Evolutionary conservation across 2,113 vertebrate species (phyloP), one percentile per base, ranked within the genome.

Genomic region (Cyphomyrus discorhynchus): DNA sequence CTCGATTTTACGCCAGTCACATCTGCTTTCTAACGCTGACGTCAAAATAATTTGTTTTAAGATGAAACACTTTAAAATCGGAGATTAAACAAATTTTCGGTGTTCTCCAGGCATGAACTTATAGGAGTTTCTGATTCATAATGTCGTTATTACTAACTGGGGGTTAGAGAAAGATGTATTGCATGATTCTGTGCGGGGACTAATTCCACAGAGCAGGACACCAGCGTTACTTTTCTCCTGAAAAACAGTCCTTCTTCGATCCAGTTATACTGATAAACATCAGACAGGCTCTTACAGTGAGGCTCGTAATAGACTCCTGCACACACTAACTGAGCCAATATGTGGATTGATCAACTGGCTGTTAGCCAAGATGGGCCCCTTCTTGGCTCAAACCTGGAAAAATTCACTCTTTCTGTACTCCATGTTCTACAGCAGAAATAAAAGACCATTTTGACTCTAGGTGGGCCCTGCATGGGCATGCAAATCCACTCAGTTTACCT

Each of bases 321-420:
- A 45, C 21, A 46, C 39, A 83, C 80, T 42, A 92, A 93, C 89
- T 0, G 85, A 93, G 93, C 94, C 94, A 94, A 91, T 15, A 91
- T 90, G 89, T 91, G 93, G 93, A 94, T 94, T 93, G 93, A 94
- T 91, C 90, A 62, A 83, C 88, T 92, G 89, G 87, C 90, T 46
- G 82, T 52, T 89, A 90, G 91, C 92, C 92, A 92, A 90, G 91
- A 91, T 89, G 88, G 92, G 92, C 91, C 92, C 92, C 88, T 91
- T 90, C 66, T 66, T 88, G n/a, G 86, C 47, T 56, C 24, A 56
- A 84, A 92, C 92, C 90, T 89, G 92, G 90, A 77, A 88, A 93
- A 92, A 92, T 66, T 90, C 42, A 45, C 46, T 84, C 82, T 47
- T 47, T 42, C 46, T 47, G 89, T 84, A 88, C 91, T 92, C 77